A percentile compares a stretch with the other conserved stretches of the same genome.
These are phyloP conservation scores for Tribolium madens DNA, from an alignment of 1,140 invertebrate species.

Conservation along the genomic window DNA sequence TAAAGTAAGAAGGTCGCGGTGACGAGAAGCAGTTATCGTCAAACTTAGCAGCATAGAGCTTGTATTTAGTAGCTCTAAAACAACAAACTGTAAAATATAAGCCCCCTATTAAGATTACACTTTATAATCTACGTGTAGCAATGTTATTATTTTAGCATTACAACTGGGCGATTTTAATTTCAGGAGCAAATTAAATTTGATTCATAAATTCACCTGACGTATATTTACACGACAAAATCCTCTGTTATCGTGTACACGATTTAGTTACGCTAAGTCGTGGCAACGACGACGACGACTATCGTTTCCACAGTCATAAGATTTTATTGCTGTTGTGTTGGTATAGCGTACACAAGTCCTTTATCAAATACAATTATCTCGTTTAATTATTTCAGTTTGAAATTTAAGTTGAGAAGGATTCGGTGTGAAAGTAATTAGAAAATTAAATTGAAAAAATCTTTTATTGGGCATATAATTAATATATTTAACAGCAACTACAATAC, in stretches of 20 bases:
- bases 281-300: constrained; percentile 40
- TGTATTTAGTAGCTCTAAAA: constrained; percentile 53
- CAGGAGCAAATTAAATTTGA: constrained; percentile 50
- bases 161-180: constrained; percentile 48
- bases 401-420: background rate
- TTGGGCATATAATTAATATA: constrained; percentile 66
- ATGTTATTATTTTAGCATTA: constrained; percentile 49
- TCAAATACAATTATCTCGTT: constrained; percentile 18
- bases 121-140: constrained; percentile 50
- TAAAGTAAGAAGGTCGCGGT: constrained; percentile 47
- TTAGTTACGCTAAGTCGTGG: constrained; percentile 20
- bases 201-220: constrained; percentile 37
- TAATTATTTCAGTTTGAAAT: constrained; percentile 15
- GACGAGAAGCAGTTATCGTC: constrained; percentile 44
- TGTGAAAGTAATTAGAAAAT: constrained; percentile 44
- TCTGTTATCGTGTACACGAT: constrained; percentile 5
- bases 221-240: constrained; percentile 9
- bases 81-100: constrained; percentile 53
- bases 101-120: constrained; percentile 53
- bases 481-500: constrained; percentile 67
- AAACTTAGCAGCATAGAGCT: constrained; percentile 31
- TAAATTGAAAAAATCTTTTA: constrained; percentile 65
- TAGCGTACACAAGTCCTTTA: constrained; percentile 33
- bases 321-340: constrained; percentile 25
- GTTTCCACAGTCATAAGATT: constrained; percentile 3